These are phyloP conservation scores for Alethe castanea DNA, from an alignment of 2,113 vertebrate species.

Conservation along the genomic window DNA sequence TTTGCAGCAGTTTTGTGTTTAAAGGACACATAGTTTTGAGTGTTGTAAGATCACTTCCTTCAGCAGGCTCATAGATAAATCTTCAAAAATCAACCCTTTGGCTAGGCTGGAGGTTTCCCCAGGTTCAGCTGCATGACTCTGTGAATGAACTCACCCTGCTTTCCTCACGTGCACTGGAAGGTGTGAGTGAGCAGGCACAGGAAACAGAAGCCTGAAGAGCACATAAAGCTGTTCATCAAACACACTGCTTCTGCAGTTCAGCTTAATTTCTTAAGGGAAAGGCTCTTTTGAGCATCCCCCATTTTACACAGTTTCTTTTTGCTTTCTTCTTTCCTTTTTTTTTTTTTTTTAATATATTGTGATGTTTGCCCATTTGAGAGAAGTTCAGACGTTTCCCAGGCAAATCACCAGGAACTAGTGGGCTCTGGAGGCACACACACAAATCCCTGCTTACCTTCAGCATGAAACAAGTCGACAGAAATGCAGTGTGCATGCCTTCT, in stretches of 20 bases:
- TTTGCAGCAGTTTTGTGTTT: neutral
- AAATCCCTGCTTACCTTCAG: neutral
- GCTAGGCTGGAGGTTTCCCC: neutral
- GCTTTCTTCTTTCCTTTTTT: neutral
- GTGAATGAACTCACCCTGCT: accelerated
- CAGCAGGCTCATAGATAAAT: neutral
- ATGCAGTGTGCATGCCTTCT: neutral
- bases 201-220: neutral
- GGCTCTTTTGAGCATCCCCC: neutral
- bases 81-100: neutral
- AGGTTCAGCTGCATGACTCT: neutral
- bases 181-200: neutral
- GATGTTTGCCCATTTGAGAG: neutral
- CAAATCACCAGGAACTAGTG: neutral
- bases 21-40: accelerated
- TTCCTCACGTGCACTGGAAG: neutral
- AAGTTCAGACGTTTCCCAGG: neutral
- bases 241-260: neutral
- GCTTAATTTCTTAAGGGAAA: neutral
- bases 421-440: neutral
- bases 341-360: neutral
- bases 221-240: neutral
- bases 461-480: neutral
- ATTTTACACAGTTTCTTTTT: neutral
- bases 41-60: neutral